Evolutionary conservation across 2,797 vertebrate species (phyloP).

Genomic region (Eidolon dupreanum): DNA sequence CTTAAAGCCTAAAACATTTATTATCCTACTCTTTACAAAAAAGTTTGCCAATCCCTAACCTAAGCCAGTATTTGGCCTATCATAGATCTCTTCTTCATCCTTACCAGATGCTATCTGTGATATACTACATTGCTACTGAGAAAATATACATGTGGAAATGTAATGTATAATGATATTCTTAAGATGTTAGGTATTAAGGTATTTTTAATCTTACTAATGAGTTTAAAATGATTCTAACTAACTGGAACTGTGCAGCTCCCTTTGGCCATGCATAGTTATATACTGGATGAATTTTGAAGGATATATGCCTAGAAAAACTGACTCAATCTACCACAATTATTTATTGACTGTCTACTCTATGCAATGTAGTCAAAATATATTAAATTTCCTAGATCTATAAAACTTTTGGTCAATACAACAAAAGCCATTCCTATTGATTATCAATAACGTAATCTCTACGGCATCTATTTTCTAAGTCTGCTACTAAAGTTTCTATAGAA

Average conservation of each 20-base stretch:
- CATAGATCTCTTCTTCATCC: neutral
- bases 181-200: neutral
- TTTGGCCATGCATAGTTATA: neutral
- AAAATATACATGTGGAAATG: neutral
- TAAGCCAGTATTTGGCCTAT: neutral
- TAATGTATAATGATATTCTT: neutral
- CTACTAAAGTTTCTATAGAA: neutral
- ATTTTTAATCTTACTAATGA: neutral
- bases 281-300: neutral
- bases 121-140: neutral
- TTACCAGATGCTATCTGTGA: neutral
- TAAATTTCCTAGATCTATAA: neutral
- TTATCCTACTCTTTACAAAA: neutral
- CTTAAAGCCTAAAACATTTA: neutral
- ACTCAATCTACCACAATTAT: neutral
- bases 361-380: neutral
- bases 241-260: neutral
- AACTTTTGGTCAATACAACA: neutral
- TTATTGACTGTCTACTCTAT: neutral
- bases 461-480: neutral
- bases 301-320: neutral
- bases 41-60: neutral
- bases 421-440: neutral
- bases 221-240: neutral
- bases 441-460: neutral